Evolutionary conservation across 1,140 invertebrate species (phyloP).

Genomic region (Bactericera cockerelli): DNA sequence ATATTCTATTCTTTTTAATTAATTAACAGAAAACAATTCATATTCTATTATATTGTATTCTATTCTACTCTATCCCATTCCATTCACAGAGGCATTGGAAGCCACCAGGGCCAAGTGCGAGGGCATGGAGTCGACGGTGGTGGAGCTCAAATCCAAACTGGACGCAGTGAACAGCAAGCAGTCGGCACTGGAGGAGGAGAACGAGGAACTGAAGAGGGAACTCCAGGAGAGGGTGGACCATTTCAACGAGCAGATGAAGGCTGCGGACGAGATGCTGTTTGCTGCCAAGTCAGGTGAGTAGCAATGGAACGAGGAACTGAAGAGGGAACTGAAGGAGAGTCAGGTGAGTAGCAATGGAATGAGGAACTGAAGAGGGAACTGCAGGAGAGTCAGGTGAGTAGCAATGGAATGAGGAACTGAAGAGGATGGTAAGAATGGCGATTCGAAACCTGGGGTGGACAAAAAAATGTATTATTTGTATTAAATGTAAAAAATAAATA

Average conservation of each 20-base stretch:
- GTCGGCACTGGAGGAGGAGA: background rate
- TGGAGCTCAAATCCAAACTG: background rate
- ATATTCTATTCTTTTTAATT: no score
- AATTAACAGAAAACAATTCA: no score
- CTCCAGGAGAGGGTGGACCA: background rate
- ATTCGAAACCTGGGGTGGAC: no score
- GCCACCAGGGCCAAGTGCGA: background rate
- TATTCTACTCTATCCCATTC: no score
- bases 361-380: slow-evolving; percentile 3
- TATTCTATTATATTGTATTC: no score
- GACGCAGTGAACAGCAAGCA: background rate
- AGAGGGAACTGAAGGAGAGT: background rate
- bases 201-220: slow-evolving; percentile 1
- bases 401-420: background rate
- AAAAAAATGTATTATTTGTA: no score
- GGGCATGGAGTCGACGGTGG: background rate
- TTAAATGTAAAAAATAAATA: no score
- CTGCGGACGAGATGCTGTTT: slow-evolving; percentile 1
- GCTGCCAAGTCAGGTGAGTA: background rate
- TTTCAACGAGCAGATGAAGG: slow-evolving; percentile 4
- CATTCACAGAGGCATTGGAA: background rate
- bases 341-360: background rate
- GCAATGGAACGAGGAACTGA: background rate
- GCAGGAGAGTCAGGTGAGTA: background rate
- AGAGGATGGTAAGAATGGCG: no score